These are phyloP conservation scores for Beaufortia kweichowensis DNA, from an alignment of 2,113 vertebrate species.

Conservation along the genomic window DNA sequence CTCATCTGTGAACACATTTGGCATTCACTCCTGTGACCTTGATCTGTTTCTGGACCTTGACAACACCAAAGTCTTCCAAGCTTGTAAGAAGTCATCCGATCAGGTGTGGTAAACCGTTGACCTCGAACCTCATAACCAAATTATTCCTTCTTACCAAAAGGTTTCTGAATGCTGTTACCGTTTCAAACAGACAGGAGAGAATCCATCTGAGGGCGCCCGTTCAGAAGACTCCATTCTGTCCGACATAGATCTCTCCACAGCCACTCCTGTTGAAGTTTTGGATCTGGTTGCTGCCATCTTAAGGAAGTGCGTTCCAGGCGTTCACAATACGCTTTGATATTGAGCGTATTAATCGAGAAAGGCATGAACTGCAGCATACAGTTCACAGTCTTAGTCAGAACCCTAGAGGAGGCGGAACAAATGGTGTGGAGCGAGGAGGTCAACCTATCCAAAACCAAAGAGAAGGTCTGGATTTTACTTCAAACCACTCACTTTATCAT, in stretches of 20 bases:
- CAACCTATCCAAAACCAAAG: slow-evolving; percentile 85
- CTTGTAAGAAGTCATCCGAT: too few species aligned
- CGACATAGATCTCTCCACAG: slow-evolving; percentile 74
- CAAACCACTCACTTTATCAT: too few species aligned
- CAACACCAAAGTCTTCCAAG: too few species aligned
- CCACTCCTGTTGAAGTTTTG: slow-evolving; percentile 74
- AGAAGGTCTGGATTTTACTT: slow-evolving; percentile 66
- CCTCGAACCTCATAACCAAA: too few species aligned
- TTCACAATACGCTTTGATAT: too few species aligned
- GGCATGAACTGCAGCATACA: slow-evolving; percentile 85
- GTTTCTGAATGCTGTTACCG: too few species aligned
- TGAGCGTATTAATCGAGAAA: slow-evolving; percentile 96
- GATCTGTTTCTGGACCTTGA: too few species aligned
- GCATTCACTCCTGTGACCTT: too few species aligned
- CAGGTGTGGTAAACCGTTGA: too few species aligned
- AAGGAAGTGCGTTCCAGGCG: slow-evolving; percentile 85
- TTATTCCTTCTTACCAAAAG: too few species aligned
- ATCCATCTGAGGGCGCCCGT: slow-evolving; percentile 66
- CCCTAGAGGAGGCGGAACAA: slow-evolving; percentile 83
- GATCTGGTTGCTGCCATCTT: slow-evolving; percentile 83
- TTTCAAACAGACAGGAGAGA: slow-evolving; percentile 64
- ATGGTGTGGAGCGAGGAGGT: slow-evolving; percentile 93
- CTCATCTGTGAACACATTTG: too few species aligned
- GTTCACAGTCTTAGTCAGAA: slow-evolving; percentile 81
- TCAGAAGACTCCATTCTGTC: slow-evolving; percentile 83